phyloP scores from a whole-genome alignment of 2,797 vertebrate species.

The Sebastes baramenuke region DNA sequence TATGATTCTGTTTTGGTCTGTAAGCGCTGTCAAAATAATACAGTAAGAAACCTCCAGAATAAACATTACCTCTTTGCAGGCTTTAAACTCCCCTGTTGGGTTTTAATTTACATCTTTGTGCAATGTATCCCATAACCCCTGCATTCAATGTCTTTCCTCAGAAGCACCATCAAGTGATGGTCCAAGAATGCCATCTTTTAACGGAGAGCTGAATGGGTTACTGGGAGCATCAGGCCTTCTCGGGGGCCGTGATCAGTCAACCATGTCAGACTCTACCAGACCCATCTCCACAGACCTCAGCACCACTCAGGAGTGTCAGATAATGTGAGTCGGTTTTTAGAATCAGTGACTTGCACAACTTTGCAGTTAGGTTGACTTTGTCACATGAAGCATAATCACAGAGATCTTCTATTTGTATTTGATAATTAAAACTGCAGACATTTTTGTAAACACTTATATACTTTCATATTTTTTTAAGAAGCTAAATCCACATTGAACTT shows the following conservation, averaged over 20 bases:
- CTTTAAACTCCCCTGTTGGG: background rate
- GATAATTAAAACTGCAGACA: background rate
- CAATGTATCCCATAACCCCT: background rate
- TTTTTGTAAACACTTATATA: background rate
- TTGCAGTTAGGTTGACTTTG: background rate
- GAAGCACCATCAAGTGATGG: constrained; percentile 81
- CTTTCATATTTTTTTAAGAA: background rate
- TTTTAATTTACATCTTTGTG: background rate
- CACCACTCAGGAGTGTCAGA: constrained; percentile 88
- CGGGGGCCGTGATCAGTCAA: constrained; percentile 77
- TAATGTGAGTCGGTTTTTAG: constrained; percentile 85
- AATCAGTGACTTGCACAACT: background rate
- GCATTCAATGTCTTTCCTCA: constrained; percentile 41
- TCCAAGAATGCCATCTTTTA: constrained; percentile 88
- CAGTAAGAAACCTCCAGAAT: background rate
- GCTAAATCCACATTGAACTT: background rate
- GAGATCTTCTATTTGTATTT: background rate
- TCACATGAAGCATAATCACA: background rate
- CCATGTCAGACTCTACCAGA: constrained; percentile 81
- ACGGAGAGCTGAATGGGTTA: constrained; percentile 96
- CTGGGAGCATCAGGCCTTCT: constrained; percentile 88
- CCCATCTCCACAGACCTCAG: constrained; percentile 83
- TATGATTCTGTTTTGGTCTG: background rate
- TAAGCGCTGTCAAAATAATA: background rate
- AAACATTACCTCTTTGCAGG: background rate